These are phyloP conservation scores for Cephalotes varians DNA, from an alignment of 2,888 invertebrate genomes.

Conservation along the genomic window DNA sequence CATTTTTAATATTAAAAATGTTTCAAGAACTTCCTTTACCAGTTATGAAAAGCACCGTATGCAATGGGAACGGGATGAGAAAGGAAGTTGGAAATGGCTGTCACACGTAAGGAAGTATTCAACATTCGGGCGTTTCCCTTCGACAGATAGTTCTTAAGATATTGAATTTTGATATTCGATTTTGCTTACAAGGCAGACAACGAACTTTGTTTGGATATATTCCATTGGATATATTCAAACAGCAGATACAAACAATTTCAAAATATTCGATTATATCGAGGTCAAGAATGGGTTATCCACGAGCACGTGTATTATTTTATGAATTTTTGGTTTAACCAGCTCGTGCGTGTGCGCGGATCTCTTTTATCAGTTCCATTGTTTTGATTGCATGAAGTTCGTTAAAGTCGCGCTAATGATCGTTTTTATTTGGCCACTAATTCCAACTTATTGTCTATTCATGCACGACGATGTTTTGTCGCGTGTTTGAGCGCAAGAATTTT, in stretches of 20 bases:
- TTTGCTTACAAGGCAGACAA: not conserved
- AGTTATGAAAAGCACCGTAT: not conserved
- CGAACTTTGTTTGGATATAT: not conserved
- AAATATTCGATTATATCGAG: slow-evolving; percentile 17
- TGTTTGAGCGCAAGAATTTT: not conserved
- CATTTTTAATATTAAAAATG: slow-evolving; percentile 6
- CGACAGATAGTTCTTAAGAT: slow-evolving; percentile 15
- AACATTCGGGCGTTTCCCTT: not conserved
- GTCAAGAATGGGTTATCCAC: slow-evolving; percentile 32
- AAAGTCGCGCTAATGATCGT: not conserved
- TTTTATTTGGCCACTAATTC: slow-evolving; percentile 23
- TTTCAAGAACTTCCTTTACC: not conserved
- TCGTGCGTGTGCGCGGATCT: not conserved
- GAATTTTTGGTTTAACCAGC: slow-evolving; percentile 6
- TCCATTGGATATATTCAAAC: slow-evolving; percentile 12
- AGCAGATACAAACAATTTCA: not conserved
- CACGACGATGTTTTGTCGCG: not conserved
- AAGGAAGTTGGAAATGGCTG: not conserved
- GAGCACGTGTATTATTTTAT: not conserved
- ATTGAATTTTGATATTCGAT: slow-evolving; percentile 32
- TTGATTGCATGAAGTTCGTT: slow-evolving; percentile 10
- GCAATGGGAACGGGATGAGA: not conserved
- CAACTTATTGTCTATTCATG: not conserved
- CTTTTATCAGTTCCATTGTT: not conserved
- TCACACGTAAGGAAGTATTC: slow-evolving; percentile 2